phyloP scores from a whole-genome alignment of 2,888 invertebrate genomes.

The Pachydiplax longipennis region DNA sequence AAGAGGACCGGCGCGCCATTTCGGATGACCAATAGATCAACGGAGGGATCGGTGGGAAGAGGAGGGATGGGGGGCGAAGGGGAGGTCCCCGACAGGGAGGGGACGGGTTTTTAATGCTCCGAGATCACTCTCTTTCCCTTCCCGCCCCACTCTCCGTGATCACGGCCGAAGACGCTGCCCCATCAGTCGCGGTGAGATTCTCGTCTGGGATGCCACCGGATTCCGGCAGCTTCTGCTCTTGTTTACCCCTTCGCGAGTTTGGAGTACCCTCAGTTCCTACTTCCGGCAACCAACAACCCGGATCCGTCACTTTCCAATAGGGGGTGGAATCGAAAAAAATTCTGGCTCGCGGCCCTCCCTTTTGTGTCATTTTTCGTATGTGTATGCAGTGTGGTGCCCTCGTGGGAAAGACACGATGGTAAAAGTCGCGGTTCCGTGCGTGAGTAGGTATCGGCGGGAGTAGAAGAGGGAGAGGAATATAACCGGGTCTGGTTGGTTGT shows the following conservation, averaged over 20 bases:
- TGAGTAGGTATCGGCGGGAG: background rate
- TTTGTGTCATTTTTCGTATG: background rate
- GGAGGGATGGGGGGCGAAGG: background rate
- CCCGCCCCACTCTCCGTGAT: background rate
- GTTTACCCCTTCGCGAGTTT: too few relatives aligned
- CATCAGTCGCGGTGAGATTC: background rate
- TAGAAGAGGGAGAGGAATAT: background rate
- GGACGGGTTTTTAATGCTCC: background rate
- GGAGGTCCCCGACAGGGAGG: background rate
- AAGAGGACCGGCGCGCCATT: background rate
- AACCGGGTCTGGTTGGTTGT: conserved; percentile 37
- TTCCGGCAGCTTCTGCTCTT: background rate
- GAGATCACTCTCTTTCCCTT: background rate
- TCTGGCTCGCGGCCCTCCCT: background rate
- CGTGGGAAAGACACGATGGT: background rate
- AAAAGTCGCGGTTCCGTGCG: background rate
- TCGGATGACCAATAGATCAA: background rate
- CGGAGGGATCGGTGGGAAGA: background rate
- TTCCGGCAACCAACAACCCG: too few relatives aligned
- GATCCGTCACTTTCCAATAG: background rate
- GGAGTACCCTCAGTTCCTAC: too few relatives aligned
- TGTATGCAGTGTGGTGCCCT: background rate
- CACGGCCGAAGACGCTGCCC: background rate
- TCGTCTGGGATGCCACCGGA: background rate
- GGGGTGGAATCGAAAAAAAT: background rate